These are phyloP conservation scores for Aphelocoma californica DNA, from an alignment of 2,797 vertebrate species.

Conservation along the genomic window DNA sequence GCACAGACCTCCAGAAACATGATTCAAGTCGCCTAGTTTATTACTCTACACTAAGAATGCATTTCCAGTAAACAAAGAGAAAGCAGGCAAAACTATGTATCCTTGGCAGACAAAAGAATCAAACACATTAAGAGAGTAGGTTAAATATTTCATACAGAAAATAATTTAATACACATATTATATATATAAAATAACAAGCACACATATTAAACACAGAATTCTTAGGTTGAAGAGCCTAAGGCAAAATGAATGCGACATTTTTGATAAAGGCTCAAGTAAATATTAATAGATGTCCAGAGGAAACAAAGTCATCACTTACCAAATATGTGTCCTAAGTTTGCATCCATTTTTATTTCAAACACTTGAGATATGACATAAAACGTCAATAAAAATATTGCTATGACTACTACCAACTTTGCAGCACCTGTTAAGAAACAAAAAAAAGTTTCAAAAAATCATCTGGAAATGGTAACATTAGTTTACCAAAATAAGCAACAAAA, in stretches of 20 bases:
- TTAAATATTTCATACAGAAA: background rate
- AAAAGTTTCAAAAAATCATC: background rate
- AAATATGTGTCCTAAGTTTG: constrained; percentile 81
- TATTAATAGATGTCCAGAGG: background rate
- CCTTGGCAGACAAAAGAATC: background rate
- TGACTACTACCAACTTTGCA: constrained; percentile 82
- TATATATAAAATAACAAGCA: background rate
- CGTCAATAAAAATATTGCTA: constrained; percentile 83
- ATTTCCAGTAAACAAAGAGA: background rate
- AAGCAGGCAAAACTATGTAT: background rate
- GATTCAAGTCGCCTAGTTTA: background rate
- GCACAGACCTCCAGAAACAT: background rate
- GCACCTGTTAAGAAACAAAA: constrained; percentile 75
- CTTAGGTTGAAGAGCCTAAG: background rate
- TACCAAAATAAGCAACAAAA: background rate
- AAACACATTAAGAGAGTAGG: background rate
- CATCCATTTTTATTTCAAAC: constrained; percentile 89
- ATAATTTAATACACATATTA: background rate
- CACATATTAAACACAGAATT: background rate
- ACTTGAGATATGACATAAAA: constrained; percentile 91
- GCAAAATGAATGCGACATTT: rapidly evolving
- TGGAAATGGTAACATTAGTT: background rate
- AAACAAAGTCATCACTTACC: constrained; percentile 78
- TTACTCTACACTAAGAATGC: background rate
- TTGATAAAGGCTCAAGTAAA: background rate